These are phyloP conservation scores for Platyrinchus mystaceus DNA, from an alignment of 2,797 vertebrate species.

Conservation along the genomic window DNA sequence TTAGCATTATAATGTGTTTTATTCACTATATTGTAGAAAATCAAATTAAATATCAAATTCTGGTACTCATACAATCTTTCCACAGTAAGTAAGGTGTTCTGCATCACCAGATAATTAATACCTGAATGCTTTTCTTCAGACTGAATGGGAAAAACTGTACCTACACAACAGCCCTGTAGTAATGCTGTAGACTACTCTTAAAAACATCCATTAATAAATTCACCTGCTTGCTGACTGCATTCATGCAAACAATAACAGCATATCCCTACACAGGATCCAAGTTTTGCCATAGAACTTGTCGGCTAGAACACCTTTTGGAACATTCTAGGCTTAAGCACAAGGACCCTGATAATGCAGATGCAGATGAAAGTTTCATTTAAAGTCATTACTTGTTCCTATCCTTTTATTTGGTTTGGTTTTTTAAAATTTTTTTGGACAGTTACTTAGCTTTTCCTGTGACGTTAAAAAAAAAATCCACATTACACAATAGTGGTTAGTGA, in stretches of 20 bases:
- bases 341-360: background rate
- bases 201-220: background rate
- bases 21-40: background rate
- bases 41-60: background rate
- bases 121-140: background rate
- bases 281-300: background rate
- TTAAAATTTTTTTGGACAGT: background rate
- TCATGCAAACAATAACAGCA: background rate
- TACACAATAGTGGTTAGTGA: background rate
- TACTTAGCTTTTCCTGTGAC: background rate
- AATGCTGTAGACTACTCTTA: background rate
- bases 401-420: background rate
- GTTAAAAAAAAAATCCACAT: background rate
- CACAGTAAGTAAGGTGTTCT: background rate
- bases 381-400: background rate
- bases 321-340: background rate
- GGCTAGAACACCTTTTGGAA: background rate
- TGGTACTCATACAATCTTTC: background rate
- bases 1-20: background rate
- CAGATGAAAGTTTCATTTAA: background rate
- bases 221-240: background rate
- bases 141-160: background rate
- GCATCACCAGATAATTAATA: background rate
- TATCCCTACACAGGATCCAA: background rate
- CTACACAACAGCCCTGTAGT: background rate